Evolutionary conservation across 2,888 invertebrate species (phyloP).

Genomic region (Brenthis ino): DNA sequence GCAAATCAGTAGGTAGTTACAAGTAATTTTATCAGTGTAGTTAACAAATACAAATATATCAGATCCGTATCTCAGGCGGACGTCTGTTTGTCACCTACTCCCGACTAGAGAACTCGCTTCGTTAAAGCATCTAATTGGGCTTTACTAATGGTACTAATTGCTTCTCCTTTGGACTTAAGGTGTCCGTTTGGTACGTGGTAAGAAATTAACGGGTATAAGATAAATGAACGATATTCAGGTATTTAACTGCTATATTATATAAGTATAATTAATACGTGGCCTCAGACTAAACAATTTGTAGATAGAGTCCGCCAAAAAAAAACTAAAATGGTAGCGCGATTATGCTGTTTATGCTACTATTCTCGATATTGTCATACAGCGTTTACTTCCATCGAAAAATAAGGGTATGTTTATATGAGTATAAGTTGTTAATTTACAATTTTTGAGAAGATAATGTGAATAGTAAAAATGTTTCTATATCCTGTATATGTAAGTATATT

Average conservation of each 20-base stretch:
- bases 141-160: slow-evolving; percentile 75
- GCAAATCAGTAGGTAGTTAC: slow-evolving; percentile 27
- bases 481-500: too few relatives aligned
- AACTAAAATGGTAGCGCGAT: too few relatives aligned
- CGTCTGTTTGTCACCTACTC: slow-evolving; percentile 71
- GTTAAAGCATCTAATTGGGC: slow-evolving; percentile 77
- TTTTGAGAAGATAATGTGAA: too few relatives aligned
- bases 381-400: too few relatives aligned
- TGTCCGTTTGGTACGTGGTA: slow-evolving; percentile 50
- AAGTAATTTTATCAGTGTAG: slow-evolving; percentile 38
- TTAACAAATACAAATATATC: slow-evolving; percentile 56
- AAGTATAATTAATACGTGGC: neutral
- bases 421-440: too few relatives aligned
- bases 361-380: too few relatives aligned
- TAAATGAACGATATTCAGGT: neutral
- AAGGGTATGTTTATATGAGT: too few relatives aligned
- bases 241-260: neutral
- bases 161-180: slow-evolving; percentile 73
- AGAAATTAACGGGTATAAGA: slow-evolving; percentile 1
- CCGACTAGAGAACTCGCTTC: slow-evolving; percentile 69
- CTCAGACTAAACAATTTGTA: too few relatives aligned
- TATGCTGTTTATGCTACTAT: too few relatives aligned
- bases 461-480: too few relatives aligned
- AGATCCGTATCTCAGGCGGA: slow-evolving; percentile 65
- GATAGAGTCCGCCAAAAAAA: too few relatives aligned